Evolutionary conservation across 1,140 invertebrate genomes (phyloP).

Genomic region (Papilio dardanus): DNA sequence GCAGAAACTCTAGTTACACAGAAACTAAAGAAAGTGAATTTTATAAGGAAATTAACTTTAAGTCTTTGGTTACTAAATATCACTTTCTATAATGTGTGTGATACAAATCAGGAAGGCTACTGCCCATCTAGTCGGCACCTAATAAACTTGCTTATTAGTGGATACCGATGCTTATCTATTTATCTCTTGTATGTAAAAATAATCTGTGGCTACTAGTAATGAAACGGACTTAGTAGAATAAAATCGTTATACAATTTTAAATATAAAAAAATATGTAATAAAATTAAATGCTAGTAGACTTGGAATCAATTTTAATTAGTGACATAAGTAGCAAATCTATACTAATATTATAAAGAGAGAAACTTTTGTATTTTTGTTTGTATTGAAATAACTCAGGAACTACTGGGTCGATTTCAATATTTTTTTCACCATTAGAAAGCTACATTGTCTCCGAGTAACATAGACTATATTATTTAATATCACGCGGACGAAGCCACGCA

Average conservation of each 20-base stretch:
- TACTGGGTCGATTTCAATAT: too few relatives aligned
- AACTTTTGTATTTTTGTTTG: too few relatives aligned
- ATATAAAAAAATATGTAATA: too few relatives aligned
- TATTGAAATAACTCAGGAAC: too few relatives aligned
- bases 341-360: too few relatives aligned
- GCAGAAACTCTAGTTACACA: background rate
- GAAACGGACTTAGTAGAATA: background rate
- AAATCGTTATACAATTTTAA: background rate
- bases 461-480: too few relatives aligned
- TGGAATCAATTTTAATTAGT: too few relatives aligned
- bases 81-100: constrained; percentile 2
- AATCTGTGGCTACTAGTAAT: background rate
- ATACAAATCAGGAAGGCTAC: background rate
- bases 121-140: background rate
- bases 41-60: background rate
- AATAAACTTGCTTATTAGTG: constrained; percentile 21
- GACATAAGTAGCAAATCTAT: background rate
- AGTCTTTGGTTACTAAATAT: background rate
- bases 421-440: too few relatives aligned
- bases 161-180: constrained; percentile 5
- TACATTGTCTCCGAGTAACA: too few relatives aligned
- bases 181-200: background rate
- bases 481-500: too few relatives aligned
- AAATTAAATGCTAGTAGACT: too few relatives aligned
- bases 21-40: background rate